Evolutionary conservation across 2,797 vertebrate genomes (phyloP).

Genomic region (Euthynnus affinis): DNA sequence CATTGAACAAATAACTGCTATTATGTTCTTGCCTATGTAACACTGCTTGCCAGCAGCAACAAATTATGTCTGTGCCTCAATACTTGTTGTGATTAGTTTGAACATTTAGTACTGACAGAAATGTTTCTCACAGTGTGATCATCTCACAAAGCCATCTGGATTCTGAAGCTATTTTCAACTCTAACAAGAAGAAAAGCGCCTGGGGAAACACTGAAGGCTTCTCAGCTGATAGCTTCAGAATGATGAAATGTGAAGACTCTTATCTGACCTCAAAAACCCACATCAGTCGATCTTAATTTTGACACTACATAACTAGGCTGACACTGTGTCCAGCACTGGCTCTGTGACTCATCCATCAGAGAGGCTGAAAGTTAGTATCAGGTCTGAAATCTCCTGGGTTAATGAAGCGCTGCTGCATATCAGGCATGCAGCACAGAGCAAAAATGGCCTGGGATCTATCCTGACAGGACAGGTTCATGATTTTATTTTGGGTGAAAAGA

Average conservation of each 20-base stretch:
- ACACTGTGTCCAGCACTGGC: constrained; percentile 18
- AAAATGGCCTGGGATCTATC: constrained; percentile 41
- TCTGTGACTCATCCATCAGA: constrained; percentile 38
- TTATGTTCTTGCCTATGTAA: not conserved
- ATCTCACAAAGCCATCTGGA: constrained; percentile 11
- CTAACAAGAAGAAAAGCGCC: constrained; percentile 13
- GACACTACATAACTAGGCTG: constrained; percentile 38
- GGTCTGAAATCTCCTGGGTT: constrained; percentile 49
- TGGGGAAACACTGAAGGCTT: not conserved
- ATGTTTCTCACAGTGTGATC: constrained; percentile 30
- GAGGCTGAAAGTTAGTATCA: constrained; percentile 36
- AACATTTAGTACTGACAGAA: not conserved
- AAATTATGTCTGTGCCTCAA: not conserved
- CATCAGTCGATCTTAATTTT: constrained; percentile 61
- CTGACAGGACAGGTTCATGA: constrained; percentile 33
- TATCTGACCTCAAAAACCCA: constrained; percentile 61
- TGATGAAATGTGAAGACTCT: constrained; percentile 54
- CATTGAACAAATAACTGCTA: not conserved
- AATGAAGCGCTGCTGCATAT: constrained; percentile 46
- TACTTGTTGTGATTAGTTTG: not conserved
- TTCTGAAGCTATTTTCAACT: constrained; percentile 14
- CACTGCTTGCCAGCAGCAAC: not conserved
- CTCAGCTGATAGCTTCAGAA: constrained; percentile 28
- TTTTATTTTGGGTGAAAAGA: constrained; percentile 40
- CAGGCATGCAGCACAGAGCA: constrained; percentile 11